A percentile compares a stretch with the other conserved stretches of the same genome.
phyloP scores from a whole-genome alignment of 2,113 vertebrate species.

The Myrmophylax atrothorax region DNA sequence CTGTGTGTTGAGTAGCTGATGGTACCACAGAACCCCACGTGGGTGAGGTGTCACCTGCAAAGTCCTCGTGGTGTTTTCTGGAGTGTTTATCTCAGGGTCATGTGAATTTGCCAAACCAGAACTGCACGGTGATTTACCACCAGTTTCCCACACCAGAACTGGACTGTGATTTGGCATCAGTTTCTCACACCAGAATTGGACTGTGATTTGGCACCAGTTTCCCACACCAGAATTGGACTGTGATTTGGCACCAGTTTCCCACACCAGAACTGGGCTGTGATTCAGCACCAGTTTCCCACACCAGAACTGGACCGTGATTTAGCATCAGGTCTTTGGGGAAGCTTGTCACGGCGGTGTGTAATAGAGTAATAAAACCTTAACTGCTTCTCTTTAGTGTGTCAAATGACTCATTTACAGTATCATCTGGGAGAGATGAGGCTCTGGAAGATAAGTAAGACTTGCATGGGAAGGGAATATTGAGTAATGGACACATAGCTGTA shows the following conservation, averaged over 20 bases:
- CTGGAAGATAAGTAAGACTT: not conserved
- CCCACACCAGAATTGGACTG: not conserved
- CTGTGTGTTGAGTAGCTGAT: not conserved
- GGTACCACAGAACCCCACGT: not conserved
- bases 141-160: not conserved
- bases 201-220: not conserved
- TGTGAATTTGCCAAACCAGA: not conserved
- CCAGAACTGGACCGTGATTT: not conserved
- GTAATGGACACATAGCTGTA: not conserved
- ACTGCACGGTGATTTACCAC: not conserved
- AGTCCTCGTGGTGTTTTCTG: not conserved
- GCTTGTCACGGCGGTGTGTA: not conserved
- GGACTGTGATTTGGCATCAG: not conserved
- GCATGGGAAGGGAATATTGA: not conserved
- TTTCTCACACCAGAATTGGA: not conserved
- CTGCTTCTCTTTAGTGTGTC: not conserved
- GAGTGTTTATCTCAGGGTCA: fast-evolving
- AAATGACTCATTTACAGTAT: not conserved
- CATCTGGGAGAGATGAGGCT: not conserved
- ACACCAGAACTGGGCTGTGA: not conserved
- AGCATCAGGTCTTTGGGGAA: not conserved
- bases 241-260: not conserved
- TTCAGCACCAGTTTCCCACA: not conserved
- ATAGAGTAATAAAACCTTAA: not conserved
- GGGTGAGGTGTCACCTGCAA: not conserved